Evolutionary conservation across 2,888 invertebrate genomes (phyloP), one percentile per base, ranked within the genome.

Genomic region (Villa cingulata): DNA sequence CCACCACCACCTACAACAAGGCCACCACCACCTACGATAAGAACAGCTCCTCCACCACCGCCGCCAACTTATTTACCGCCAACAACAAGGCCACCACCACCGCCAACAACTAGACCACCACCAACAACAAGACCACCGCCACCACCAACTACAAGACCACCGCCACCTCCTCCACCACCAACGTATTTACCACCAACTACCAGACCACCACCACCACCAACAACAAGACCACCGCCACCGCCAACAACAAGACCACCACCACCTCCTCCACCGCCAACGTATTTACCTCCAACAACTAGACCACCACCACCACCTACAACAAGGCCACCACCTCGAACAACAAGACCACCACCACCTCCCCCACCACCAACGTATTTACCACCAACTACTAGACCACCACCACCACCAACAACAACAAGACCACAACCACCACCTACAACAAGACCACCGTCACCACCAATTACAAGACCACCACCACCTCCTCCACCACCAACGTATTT

Each of bases 141-240:
- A 23, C 23, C 23, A 5, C 4, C 43, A 44, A 29, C 42, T 34
- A 12, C 42, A 37, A 20, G 32, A 19, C 50, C 51, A 27, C 52
- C 54, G 45, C 15, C 52, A 17, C 41, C 51, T 42, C 51, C 41
- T 36, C 41, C 37, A 18, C 14, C 29, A 10, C 39, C 48, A 12
- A 58, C 58, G 1, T 27, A 27, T 2, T 23, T 38, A 23, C 56
- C 56, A 32, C 50, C 57, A 23, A 57, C 55, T 34, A 47, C 39
- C 6, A 41, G 20, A 19, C 37, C 37, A 15, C 34, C 40, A n/a
- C 45, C 45, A 14, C 37, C 38, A 29, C 16, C 27, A 12, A 16
- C 43, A 20, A 12, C 15, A 2, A 19, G 29, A 38, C 14, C 27
- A 12, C 17, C 36, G n/a, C 14, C n/a, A 4, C 23, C 37, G 10